Conservation (phyloP, 2,888 invertebrate species). For the Neelides folsomi region DNA sequence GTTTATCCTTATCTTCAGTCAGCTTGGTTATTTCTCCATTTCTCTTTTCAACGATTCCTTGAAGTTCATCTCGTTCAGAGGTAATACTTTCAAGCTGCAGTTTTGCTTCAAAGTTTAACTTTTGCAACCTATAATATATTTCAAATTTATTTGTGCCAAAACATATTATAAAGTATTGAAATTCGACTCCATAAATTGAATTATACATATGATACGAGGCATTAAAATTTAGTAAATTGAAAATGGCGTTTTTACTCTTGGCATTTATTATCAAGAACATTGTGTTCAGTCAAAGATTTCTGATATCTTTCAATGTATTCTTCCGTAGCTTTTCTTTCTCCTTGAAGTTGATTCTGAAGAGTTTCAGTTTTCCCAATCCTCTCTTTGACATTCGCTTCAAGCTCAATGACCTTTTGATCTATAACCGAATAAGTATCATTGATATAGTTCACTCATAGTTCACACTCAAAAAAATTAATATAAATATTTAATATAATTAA, state of each 20-base stretch:
- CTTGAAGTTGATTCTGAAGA: constrained; percentile 1
- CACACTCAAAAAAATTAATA: no score
- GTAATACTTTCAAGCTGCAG: constrained; percentile 55
- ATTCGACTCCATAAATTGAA: no score
- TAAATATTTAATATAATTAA: no score
- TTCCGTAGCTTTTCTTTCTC: constrained; percentile 13
- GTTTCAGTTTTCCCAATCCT: constrained; percentile 4
- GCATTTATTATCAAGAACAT: constrained; percentile 11
- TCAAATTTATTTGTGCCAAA: neutral
- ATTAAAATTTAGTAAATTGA: neutral
- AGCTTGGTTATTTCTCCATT: constrained; percentile 59
- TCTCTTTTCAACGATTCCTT: constrained; percentile 35
- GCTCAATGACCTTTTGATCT: constrained; percentile 11
- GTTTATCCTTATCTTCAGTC: constrained; percentile 51
- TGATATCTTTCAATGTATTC: constrained; percentile 13
- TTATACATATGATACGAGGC: no score
- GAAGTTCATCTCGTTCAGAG: constrained; percentile 60
- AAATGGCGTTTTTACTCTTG: constrained; percentile 4
- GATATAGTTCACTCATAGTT: no score
- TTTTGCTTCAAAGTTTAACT: constrained; percentile 48
- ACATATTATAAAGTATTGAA: no score
- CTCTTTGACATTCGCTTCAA: constrained; percentile 9
- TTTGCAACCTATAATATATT: constrained; percentile 36
- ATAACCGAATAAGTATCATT: neutral
- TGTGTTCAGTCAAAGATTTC: constrained; percentile 7